phyloP scores from a whole-genome alignment of 2,797 vertebrate genomes.

The Sebastes kiyomatsui region DNA sequence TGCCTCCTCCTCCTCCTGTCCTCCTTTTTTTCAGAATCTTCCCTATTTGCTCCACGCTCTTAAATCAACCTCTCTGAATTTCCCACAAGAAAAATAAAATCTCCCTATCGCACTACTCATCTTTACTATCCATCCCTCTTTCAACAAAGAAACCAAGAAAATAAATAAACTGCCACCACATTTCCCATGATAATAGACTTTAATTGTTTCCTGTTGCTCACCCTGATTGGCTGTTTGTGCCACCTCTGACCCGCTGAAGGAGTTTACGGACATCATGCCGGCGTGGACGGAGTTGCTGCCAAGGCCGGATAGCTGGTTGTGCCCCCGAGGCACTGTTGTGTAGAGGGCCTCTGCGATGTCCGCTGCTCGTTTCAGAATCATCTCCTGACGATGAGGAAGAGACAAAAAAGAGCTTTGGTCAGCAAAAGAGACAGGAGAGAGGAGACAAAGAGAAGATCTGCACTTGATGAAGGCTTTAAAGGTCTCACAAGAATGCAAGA shows the following conservation, averaged over 20 bases:
- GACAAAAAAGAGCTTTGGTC: conserved; percentile 45
- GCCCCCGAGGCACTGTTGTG: conserved; percentile 92
- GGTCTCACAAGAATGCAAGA: conserved; percentile 44
- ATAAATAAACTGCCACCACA: conserved; percentile 22
- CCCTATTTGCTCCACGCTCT: conserved; percentile 26
- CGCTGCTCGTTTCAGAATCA: conserved; percentile 95
- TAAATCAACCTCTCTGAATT: conserved; percentile 63
- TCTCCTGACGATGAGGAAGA: conserved; percentile 83
- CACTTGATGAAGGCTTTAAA: conserved; percentile 25
- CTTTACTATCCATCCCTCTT: conserved; percentile 19
- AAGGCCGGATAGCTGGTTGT: conserved; percentile 93
- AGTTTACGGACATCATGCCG: conserved; percentile 96
- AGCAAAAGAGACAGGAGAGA: conserved; percentile 21
- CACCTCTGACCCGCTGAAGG: conserved; percentile 93
- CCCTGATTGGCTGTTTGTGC: conserved; percentile 95
- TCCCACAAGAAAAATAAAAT: conserved; percentile 67
- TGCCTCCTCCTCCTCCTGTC: conserved; percentile 17
- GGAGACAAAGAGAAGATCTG: conserved; percentile 14
- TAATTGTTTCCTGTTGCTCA: conserved; percentile 72
- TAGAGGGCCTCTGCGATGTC: conserved; percentile 97
- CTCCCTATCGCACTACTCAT: conserved; percentile 12
- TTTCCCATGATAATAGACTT: conserved; percentile 27
- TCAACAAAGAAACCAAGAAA: neutral
- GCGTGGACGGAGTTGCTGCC: conserved; percentile 92
- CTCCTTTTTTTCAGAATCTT: conserved; percentile 44